Evolutionary conservation across 2,797 vertebrate species (phyloP).

Genomic region (Etheostoma perlongum): DNA sequence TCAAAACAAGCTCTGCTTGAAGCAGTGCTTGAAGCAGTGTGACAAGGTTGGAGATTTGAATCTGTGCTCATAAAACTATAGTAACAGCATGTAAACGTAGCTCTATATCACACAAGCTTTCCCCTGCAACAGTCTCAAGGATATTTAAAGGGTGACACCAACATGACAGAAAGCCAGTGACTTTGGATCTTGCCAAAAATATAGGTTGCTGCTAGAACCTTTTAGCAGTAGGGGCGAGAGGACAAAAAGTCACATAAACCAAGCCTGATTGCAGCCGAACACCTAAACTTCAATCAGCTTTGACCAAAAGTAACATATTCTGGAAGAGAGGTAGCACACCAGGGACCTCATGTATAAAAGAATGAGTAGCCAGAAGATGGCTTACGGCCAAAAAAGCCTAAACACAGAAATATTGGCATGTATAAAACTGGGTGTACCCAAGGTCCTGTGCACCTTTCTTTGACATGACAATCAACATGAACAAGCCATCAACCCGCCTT

Average conservation of each 20-base stretch:
- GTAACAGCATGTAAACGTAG: neutral
- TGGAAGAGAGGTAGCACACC: neutral
- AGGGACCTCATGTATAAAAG: too few relatives aligned
- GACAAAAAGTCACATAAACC: slow-evolving; percentile 16
- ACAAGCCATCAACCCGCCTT: too few relatives aligned
- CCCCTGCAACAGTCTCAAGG: neutral
- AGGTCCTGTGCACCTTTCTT: too few relatives aligned
- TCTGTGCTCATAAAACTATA: slow-evolving; percentile 3
- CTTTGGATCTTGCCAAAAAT: slow-evolving; percentile 9
- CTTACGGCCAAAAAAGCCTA: too few relatives aligned
- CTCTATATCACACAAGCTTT: neutral
- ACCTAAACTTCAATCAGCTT: neutral
- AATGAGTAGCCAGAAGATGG: too few relatives aligned
- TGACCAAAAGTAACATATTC: neutral
- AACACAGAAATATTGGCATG: too few relatives aligned
- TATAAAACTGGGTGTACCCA: too few relatives aligned
- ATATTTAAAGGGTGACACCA: slow-evolving; percentile 6
- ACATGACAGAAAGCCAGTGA: slow-evolving; percentile 3
- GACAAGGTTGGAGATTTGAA: slow-evolving; percentile 7
- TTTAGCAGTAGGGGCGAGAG: neutral
- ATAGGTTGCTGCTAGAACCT: slow-evolving; percentile 2
- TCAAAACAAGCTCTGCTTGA: neutral
- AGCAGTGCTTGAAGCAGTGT: neutral
- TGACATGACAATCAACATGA: too few relatives aligned
- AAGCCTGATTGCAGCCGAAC: slow-evolving; percentile 4